Evolutionary conservation across 2,113 vertebrate genomes (phyloP), one percentile per base, ranked within the genome.

Genomic region (Aphelocoma coerulescens): DNA sequence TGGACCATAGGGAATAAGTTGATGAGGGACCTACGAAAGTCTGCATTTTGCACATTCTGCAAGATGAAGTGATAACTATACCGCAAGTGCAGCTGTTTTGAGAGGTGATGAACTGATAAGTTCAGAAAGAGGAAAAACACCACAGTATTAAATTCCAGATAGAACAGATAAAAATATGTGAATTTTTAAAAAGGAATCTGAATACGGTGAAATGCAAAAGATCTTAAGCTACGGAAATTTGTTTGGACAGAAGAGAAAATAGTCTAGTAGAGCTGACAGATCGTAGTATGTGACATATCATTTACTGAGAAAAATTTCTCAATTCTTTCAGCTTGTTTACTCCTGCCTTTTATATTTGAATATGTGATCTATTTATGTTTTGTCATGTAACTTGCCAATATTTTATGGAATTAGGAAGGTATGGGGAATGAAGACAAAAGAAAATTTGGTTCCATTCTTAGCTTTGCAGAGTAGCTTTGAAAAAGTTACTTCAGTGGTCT

Each of bases 21-120:
- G 89, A 67, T 78, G 91, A 89, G 73, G 73, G 69, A 87, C 86
- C 33, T 72, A 81, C 65, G 57, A 48, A 90, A 82, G 52, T 30
- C 59, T 84, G 59, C 37, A 55, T 92, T 96, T 97, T 97, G 79
- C 88, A 63, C 55, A 41, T 66, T 88, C 85, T 81, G 76, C 68
- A 79, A 83, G 79, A 80, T 75, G 46, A 95, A 92, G 57, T 82
- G 91, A 78, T 90, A 92, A 61, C 65, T 63, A 20, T 74, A 37
- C 48, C 0, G 1, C 27, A 75, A 84, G 13, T 57, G 41, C 1
- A 4, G 52, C 32, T 88, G 76, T 91, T 89, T 69, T 73, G 63
- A 90, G 75, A 88, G 58, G 65, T 71, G 88, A 72, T 89, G n/a
- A 91, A 91, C 52, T 72, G 44, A 72, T 87, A 85, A 82, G 46